Percentiles rank a stretch among this genome's conserved stretches.
phyloP scores from a whole-genome alignment of 2,113 vertebrate genomes.

The Nothobranchius kuhntae region DNA sequence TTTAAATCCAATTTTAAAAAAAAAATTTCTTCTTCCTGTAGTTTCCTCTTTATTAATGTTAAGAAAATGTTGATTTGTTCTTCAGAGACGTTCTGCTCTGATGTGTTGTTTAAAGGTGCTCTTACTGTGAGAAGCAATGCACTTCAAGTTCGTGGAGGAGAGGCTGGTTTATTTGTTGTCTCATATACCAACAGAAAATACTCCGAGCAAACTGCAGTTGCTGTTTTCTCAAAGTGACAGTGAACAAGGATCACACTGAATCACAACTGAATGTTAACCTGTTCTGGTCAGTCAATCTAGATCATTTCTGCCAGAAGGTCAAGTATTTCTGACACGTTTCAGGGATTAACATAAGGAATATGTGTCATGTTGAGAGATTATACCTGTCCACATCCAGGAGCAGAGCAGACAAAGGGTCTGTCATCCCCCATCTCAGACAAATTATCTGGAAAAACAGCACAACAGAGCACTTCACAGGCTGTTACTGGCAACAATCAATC shows the following conservation, averaged over 20 bases:
- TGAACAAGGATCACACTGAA: background rate
- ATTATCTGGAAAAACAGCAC: slow-evolving; percentile 48
- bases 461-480: background rate
- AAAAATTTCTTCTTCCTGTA: no score
- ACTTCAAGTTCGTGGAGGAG: background rate
- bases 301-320: no score
- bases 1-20: no score
- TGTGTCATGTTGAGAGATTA: slow-evolving; percentile 26
- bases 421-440: slow-evolving; percentile 91
- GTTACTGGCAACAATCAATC: background rate
- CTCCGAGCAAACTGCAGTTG: background rate
- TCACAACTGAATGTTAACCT: background rate
- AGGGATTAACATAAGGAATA: background rate
- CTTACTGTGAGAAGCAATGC: background rate
- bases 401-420: slow-evolving; percentile 94
- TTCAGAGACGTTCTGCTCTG: background rate
- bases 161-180: background rate
- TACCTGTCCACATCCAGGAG: slow-evolving; percentile 97
- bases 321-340: background rate
- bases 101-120: no score
- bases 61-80: background rate
- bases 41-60: background rate
- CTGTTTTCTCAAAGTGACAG: background rate
- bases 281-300: no score
- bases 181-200: background rate